Evolutionary conservation across 2,113 vertebrate genomes (phyloP).

Genomic region (Menidia beryllina): DNA sequence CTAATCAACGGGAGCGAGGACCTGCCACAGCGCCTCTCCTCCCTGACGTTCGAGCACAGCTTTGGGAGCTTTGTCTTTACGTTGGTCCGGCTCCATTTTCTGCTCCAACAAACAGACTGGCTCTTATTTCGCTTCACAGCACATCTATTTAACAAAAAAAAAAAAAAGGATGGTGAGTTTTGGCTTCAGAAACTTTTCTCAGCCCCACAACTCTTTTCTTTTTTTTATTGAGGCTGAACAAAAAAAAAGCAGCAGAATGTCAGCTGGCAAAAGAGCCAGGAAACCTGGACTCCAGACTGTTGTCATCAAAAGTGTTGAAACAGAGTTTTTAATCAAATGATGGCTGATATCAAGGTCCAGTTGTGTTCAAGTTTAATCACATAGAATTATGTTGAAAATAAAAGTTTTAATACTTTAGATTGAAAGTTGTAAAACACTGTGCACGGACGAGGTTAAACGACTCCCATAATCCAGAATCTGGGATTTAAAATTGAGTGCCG

Average conservation of each 20-base stretch:
- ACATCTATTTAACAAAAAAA: slow-evolving; percentile 23
- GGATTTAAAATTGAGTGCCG: no score
- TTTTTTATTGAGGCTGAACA: no score
- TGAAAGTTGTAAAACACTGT: no score
- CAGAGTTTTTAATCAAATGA: no score
- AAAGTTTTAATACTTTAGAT: no score
- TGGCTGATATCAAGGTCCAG: no score
- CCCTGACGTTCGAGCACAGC: slow-evolving; percentile 19
- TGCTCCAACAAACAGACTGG: slow-evolving; percentile 27
- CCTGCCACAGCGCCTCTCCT: slow-evolving; percentile 17
- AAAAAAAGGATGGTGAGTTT: not conserved
- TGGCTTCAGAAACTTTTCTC: slow-evolving; percentile 16
- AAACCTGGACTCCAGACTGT: slow-evolving; percentile 11
- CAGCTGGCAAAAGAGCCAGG: slow-evolving; percentile 3
- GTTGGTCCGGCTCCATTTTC: slow-evolving; percentile 35
- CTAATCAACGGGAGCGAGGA: slow-evolving; percentile 43
- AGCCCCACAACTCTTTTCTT: no score
- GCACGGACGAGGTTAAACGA: no score
- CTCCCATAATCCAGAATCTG: no score
- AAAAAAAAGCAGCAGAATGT: slow-evolving; percentile 7
- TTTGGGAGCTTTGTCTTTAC: slow-evolving; percentile 31
- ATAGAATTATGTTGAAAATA: no score
- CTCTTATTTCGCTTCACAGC: slow-evolving; percentile 28
- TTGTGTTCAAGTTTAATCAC: no score
- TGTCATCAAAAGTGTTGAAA: not conserved